phyloP scores from a whole-genome alignment of 2,888 invertebrate species.

The Baccha elongata region DNA sequence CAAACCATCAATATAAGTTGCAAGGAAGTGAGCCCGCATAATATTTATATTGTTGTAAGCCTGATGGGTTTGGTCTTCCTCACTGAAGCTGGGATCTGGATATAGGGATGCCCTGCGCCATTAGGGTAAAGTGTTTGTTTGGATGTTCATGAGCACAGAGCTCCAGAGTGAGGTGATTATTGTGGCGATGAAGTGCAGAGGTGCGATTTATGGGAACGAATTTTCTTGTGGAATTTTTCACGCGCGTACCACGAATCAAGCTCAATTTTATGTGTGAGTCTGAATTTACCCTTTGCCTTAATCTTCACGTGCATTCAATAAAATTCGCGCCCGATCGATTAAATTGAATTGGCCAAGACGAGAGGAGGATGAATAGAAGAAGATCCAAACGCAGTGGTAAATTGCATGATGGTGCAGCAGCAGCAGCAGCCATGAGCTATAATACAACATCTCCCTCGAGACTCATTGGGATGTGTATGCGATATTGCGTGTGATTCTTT shows the following conservation, averaged over 20 bases:
- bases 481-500: constrained; percentile 62
- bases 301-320: constrained; percentile 72
- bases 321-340: constrained; percentile 70
- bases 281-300: constrained; percentile 24
- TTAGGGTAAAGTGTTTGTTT: constrained; percentile 72
- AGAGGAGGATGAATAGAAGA: not conserved
- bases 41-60: constrained; percentile 22
- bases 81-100: no score
- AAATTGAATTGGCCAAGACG: constrained; percentile 60
- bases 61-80: not conserved
- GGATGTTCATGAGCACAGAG: constrained; percentile 28
- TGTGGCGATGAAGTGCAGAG: constrained; percentile 72
- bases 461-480: constrained; percentile 2
- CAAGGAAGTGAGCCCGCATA: constrained; percentile 20
- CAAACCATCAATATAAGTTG: constrained; percentile 42
- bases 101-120: constrained; percentile 56
- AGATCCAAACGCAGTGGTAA: constrained; percentile 2
- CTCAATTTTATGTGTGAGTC: constrained; percentile 38
- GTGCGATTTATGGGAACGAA: constrained; percentile 72
- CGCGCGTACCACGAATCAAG: constrained; percentile 60
- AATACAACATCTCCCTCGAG: not conserved
- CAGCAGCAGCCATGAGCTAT: not conserved
- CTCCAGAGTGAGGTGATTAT: constrained; percentile 58
- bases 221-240: constrained; percentile 52
- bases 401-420: constrained; percentile 23